Percentiles rank a stretch among this genome's conserved stretches.
phyloP scores from a whole-genome alignment of 2,797 vertebrate species.

The Rallus crepitans region DNA sequence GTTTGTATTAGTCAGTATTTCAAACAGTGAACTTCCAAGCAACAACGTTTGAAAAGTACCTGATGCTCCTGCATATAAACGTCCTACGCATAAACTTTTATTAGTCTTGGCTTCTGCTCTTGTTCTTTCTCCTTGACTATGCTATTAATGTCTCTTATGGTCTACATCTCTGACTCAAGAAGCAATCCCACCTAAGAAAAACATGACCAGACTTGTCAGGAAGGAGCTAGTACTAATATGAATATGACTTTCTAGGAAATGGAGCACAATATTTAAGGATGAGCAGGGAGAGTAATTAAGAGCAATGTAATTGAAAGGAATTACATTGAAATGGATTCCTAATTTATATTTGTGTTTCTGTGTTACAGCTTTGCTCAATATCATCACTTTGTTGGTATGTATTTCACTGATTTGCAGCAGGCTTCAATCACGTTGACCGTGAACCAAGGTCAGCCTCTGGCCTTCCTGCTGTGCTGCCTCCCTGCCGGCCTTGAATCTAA shows the following conservation, averaged over 20 bases:
- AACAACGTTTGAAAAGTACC: not conserved
- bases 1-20: not conserved
- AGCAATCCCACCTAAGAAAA: not conserved
- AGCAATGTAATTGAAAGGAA: not conserved
- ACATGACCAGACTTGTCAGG: not conserved
- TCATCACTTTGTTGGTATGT: not conserved
- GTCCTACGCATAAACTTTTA: not conserved
- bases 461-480: fast-evolving
- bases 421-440: not conserved
- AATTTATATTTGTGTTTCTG: not conserved
- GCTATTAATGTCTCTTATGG: not conserved
- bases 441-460: not conserved
- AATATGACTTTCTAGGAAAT: not conserved
- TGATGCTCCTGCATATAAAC: not conserved
- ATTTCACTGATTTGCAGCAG: not conserved
- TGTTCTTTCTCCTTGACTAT: not conserved
- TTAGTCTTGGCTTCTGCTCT: not conserved
- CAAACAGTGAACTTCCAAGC: not conserved
- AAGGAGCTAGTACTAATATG: not conserved
- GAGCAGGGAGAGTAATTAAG: not conserved
- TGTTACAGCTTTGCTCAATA: not conserved
- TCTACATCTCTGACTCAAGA: not conserved
- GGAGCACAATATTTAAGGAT: too few species aligned
- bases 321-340: not conserved
- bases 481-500: not conserved